These are phyloP conservation scores for Rapana venosa DNA, from an alignment of 2,888 invertebrate genomes.

Conservation along the genomic window DNA sequence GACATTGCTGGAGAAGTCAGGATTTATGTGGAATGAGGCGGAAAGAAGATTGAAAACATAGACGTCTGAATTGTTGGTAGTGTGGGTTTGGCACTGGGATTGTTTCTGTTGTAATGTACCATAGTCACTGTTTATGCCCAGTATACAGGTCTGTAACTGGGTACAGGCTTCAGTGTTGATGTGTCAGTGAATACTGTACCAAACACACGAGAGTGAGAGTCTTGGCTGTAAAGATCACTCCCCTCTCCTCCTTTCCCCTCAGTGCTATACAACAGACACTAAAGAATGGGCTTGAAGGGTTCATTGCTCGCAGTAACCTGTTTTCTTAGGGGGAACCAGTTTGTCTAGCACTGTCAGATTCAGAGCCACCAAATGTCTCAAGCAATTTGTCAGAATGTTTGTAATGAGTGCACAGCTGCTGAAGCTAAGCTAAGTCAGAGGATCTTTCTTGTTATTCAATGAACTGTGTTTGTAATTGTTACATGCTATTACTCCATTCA, in stretches of 20 bases:
- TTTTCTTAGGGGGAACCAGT: neutral
- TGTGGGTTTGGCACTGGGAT: neutral
- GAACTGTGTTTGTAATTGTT: too few relatives aligned
- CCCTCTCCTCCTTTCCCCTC: neutral
- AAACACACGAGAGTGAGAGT: neutral
- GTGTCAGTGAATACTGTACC: neutral
- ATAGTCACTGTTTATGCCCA: neutral
- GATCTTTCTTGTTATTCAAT: too few relatives aligned
- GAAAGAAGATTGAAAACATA: too few relatives aligned
- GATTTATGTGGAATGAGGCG: too few relatives aligned
- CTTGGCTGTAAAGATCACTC: neutral
- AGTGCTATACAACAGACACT: neutral
- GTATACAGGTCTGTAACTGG: neutral
- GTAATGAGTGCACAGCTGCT: conserved; percentile 20
- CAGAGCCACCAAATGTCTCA: neutral
- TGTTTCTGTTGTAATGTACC: neutral
- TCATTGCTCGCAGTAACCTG: neutral
- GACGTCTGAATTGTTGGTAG: too few relatives aligned
- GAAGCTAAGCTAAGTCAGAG: too few relatives aligned
- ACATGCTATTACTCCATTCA: too few relatives aligned
- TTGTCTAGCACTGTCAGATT: neutral
- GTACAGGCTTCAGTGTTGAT: neutral
- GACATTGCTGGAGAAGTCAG: too few relatives aligned
- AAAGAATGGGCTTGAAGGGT: neutral
- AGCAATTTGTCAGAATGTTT: neutral